phyloP scores from a whole-genome alignment of 2,888 invertebrate species.

The Apodemia mormo region DNA sequence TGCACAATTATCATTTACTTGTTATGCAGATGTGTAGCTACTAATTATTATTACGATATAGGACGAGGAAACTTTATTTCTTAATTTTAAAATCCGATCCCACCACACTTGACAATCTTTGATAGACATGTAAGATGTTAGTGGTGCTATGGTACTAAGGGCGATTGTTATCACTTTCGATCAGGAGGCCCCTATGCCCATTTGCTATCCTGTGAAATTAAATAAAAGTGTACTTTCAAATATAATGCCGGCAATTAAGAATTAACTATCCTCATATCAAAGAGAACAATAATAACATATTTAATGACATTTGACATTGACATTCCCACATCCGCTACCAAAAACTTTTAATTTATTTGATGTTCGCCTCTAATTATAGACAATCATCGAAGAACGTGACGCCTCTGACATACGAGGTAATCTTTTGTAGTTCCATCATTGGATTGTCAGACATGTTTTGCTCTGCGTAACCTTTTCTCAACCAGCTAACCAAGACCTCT shows the following conservation, averaged over 20 bases:
- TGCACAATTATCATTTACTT: too few relatives aligned
- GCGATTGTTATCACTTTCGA: too few relatives aligned
- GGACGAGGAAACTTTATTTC: too few relatives aligned
- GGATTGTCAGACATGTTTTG: conserved; percentile 67
- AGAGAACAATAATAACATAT: background rate
- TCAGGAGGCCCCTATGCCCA: too few relatives aligned
- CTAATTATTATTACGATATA: too few relatives aligned
- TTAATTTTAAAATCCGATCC: too few relatives aligned
- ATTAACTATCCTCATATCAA: background rate
- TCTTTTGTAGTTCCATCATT: conserved; percentile 72
- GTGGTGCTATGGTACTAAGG: too few relatives aligned
- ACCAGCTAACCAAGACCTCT: conserved; percentile 44
- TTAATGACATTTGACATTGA: conserved; percentile 55
- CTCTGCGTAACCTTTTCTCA: conserved; percentile 59
- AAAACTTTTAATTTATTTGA: conserved; percentile 69
- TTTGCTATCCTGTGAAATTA: too few relatives aligned
- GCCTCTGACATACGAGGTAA: conserved; percentile 75
- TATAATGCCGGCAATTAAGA: background rate
- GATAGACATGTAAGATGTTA: too few relatives aligned
- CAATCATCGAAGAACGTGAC: conserved; percentile 67
- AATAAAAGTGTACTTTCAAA: background rate
- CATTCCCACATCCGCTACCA: conserved; percentile 52
- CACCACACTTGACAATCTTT: too few relatives aligned
- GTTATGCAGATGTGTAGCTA: too few relatives aligned
- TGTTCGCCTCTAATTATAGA: conserved; percentile 73